Base-by-base conservation (phyloP, 2,113 vertebrate species). In the Eonycteris spelaea region DNA sequence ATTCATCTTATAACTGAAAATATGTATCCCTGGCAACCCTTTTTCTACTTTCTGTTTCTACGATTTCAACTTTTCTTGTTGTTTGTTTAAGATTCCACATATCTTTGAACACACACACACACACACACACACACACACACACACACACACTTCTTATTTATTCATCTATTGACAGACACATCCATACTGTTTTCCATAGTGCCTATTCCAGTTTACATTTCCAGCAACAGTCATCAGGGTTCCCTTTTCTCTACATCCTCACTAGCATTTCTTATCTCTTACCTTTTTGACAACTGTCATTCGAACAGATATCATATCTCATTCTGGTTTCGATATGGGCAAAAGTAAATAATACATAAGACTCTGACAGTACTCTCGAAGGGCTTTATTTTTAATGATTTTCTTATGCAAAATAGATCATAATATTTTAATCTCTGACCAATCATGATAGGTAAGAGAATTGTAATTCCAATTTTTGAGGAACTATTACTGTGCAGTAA, bases 341-440 rank as follows among this genome's bases (percentile, higher is more conserved):
- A 92, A 83, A 63, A 7, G 53, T 14, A 59, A 51, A 14, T 48
- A 57, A 61, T 19, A 90, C 13, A 33, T 6, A 92, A 61, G 43
- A 88, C 10, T 40, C 10, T 57, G 28, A 18, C 8, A 3, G 28
- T 71, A 6, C 13, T 53, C 16, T 95, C 68, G 73, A 87, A 68
- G 14, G 4, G 30, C 4, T 77, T 84, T 92, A 86, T 45, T 40
- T 83, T 63, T 70, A 43, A 57, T 85, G 14, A 10, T 35, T 94
- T 93, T 93, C 53, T 93, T 71, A 51, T 70, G 53, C 43, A 94
- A 33, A 86, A 53, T 15, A 85, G 12, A 94, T 90, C 67, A 77
- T 67, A 65, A 79, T 40, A 14, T 70, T 86, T 94, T 48, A 67
- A 78, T 33, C 14, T 87, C 12, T 93, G 30, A 84, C 57, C 38